phyloP scores from a whole-genome alignment of 2,113 vertebrate species.

The Cairina moschata region DNA sequence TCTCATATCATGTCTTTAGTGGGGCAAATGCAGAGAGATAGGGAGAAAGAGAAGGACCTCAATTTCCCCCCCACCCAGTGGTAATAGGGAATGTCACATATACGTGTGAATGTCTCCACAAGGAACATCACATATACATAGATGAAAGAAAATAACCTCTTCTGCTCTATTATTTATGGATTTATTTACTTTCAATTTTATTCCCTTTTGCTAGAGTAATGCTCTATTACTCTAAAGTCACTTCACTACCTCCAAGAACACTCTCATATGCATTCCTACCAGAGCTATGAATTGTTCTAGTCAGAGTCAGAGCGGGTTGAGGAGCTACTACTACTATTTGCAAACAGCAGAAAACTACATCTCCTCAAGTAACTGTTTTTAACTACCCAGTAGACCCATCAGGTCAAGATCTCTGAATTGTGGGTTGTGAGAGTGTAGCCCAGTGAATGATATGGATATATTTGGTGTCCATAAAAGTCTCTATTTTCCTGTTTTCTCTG shows the following conservation, averaged over 20 bases:
- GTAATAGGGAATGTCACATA: background rate
- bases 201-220: background rate
- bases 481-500: background rate
- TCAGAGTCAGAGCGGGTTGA: background rate
- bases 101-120: background rate
- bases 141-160: background rate
- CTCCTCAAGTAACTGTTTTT: background rate
- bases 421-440: background rate
- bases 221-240: background rate
- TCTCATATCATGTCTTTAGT: background rate
- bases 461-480: background rate
- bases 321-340: background rate
- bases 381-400: background rate
- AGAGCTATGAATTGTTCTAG: background rate
- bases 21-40: background rate
- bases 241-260: background rate
- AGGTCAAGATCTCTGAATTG: background rate
- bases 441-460: background rate
- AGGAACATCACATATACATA: background rate
- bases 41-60: background rate
- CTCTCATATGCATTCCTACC: background rate
- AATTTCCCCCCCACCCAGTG: background rate
- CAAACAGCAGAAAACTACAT: background rate
- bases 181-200: background rate
- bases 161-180: background rate